Base-by-base conservation (phyloP, 2,888 invertebrate species). In the Eurytoma adleriae region DNA sequence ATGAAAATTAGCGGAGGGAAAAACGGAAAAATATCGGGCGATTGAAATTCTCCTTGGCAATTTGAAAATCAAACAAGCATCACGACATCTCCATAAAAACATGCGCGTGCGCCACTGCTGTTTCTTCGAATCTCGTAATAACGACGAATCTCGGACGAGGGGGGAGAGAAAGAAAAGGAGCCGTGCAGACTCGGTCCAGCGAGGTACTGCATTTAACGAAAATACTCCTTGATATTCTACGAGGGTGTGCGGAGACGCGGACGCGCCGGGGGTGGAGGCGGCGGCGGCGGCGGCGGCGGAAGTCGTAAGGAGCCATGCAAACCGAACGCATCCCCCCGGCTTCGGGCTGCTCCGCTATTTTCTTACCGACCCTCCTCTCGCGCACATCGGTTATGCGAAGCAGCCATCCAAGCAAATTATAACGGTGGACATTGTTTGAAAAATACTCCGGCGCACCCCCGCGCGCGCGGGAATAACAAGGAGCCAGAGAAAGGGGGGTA, bases 341-440 rank as follows among this genome's bases (percentile, higher is more conserved):
- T 82, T 83, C 83, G 82, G 80, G 71, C 57, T 16, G 50, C 48
- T 30, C 64, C 59, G 72, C 68, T 85, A 84, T 85, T 84, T 84
- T 84, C 84, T 84, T 84, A 84, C 82, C 79, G 78, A 81, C 79
- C 82, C 70, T 69, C 81, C 62, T 24, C 61, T 24, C 20, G 18
- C 68, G 82, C 82, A 84, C 84, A 87, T 87, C 86, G 85, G 87
- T 86, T 87, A 86, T 87, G 85, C 87, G 86, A 85, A 86, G 85
- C 87, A 86, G 85, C 85, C 86, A 86, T 87, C 87, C 88, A 87
- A 85, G 86, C 87, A 87, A 88, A 88, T 88, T 88, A 88, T 88
- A 87, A 88, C 86, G 84, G 86, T 83, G 83, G 84, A 85, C 86
- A 88, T 88, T 88, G 88, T 88, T 88, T 88, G 88, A 88, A 88